Percentiles rank a stretch among this genome's conserved stretches.
Conservation (phyloP, 1,140 invertebrate species). For the Calliopsis andreniformis region DNA sequence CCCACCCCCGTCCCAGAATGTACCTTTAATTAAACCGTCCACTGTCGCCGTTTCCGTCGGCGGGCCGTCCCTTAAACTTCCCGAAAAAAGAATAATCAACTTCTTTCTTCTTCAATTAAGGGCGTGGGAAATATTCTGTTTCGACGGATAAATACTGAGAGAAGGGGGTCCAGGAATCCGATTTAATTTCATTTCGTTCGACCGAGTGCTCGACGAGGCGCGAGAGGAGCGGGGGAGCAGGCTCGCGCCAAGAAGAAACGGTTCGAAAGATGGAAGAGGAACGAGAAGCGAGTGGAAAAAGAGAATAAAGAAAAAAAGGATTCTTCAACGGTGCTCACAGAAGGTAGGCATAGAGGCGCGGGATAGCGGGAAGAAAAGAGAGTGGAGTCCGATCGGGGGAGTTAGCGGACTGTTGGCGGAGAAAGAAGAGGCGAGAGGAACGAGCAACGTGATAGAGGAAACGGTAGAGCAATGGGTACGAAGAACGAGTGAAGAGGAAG, state of each 20-base stretch:
- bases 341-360: not conserved
- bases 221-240: not conserved
- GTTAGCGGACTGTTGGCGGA: too few relatives aligned
- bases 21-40: constrained; percentile 32
- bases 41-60: not conserved
- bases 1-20: not conserved
- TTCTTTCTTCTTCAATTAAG: constrained; percentile 30
- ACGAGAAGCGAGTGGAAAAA: not conserved
- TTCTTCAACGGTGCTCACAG: not conserved
- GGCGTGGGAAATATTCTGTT: constrained; percentile 8
- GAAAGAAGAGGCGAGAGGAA: constrained; percentile 1
- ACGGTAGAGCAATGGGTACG: not conserved
- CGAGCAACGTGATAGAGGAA: constrained; percentile 15
- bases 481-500: not conserved
- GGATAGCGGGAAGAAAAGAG: too few relatives aligned
- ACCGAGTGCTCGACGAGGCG: not conserved
- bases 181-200: constrained; percentile 34
- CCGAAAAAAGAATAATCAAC: constrained; percentile 28
- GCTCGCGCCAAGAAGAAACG: too few relatives aligned
- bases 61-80: not conserved
- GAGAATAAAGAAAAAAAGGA: not conserved
- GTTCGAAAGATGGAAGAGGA: not conserved
- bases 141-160: constrained; percentile 15
- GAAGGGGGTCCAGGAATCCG: constrained; percentile 33
- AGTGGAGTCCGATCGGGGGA: constrained; percentile 17